phyloP scores from a whole-genome alignment of 2,113 vertebrate genomes.

The Ceyx margarethae region DNA sequence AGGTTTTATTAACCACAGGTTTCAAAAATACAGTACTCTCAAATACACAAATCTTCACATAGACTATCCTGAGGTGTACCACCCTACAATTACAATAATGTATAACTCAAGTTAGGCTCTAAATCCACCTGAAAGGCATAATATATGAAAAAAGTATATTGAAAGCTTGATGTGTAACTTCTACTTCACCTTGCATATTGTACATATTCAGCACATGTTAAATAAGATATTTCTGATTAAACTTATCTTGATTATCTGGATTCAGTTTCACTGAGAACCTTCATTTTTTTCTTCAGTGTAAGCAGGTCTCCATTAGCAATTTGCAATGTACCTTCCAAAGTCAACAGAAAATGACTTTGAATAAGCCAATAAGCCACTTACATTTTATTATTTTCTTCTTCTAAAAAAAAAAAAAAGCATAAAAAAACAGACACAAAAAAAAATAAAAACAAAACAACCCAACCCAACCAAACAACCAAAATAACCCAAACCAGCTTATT shows the following conservation, averaged over 20 bases:
- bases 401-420: background rate
- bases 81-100: background rate
- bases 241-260: background rate
- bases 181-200: background rate
- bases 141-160: background rate
- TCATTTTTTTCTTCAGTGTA: background rate
- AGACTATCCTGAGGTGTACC: background rate
- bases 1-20: background rate
- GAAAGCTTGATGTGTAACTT: background rate
- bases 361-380: fast-evolving
- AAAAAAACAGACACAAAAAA: too few species aligned
- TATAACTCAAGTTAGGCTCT: background rate
- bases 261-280: background rate
- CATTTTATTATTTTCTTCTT: background rate
- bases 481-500: background rate
- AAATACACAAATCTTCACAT: background rate
- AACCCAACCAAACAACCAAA: too few species aligned
- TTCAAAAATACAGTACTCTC: background rate
- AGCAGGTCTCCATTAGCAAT: background rate
- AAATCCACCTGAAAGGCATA: background rate
- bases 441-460: too few species aligned
- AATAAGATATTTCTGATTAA: background rate
- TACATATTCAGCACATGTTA: background rate
- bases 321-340: background rate
- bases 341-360: background rate